Percentiles rank a stretch among this genome's conserved stretches.
These are phyloP conservation scores for Myoxocephalus aenaeus DNA, from an alignment of 2,797 vertebrate species.

Conservation along the genomic window DNA sequence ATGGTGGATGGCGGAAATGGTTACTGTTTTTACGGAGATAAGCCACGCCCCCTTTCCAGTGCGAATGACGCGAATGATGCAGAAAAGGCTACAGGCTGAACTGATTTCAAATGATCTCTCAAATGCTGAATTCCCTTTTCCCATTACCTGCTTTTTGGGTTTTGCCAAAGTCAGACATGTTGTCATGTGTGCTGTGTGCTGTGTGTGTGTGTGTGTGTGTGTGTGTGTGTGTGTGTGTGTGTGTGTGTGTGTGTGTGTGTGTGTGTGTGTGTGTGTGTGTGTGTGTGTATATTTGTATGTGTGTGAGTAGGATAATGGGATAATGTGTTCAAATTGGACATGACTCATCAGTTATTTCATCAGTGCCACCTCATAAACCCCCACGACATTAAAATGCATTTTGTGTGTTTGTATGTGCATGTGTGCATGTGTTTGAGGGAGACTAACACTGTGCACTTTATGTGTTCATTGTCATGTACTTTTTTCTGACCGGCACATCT, in stretches of 20 bases:
- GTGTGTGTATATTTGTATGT: conserved; percentile 11
- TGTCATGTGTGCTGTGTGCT: neutral
- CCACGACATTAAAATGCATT: conserved; percentile 29
- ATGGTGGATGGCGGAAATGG: too few species aligned
- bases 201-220: neutral
- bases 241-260: conserved; percentile 2
- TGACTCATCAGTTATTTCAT: conserved; percentile 74
- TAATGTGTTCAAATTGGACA: conserved; percentile 62
- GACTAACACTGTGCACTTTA: neutral
- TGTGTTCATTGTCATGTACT: conserved; percentile 12
- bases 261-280: conserved; percentile 9
- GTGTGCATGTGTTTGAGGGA: conserved; percentile 24
- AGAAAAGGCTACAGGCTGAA: conserved; percentile 15
- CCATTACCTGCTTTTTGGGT: conserved; percentile 6
- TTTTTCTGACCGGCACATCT: conserved; percentile 9
- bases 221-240: conserved; percentile 11
- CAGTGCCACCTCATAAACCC: conserved; percentile 68
- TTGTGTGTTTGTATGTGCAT: conserved; percentile 18
- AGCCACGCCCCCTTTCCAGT: too few species aligned
- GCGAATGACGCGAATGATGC: too few species aligned
- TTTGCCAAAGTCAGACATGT: conserved; percentile 14
- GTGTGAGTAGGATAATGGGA: conserved; percentile 25
- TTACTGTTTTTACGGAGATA: too few species aligned
- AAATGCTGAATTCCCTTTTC: conserved; percentile 16
- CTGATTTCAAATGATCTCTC: conserved; percentile 21